Evolutionary conservation across 2,113 vertebrate species (phyloP), one percentile per base, ranked within the genome.

Genomic region (Panthera uncia): DNA sequence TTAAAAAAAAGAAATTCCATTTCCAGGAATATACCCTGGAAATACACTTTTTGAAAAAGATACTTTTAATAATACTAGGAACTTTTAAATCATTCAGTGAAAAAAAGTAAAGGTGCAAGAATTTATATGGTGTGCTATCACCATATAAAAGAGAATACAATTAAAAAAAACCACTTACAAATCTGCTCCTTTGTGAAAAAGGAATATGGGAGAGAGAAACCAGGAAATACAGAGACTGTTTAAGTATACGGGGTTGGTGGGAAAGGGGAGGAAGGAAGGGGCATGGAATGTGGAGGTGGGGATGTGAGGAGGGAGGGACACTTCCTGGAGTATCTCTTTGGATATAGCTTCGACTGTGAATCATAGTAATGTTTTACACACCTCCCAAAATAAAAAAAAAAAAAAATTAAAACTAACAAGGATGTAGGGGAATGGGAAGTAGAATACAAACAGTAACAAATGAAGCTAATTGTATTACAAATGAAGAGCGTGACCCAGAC

Each of bases 361-460:
- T 19, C 81, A 69, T 0, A 36, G 16, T 45, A 45, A 69, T 78
- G 29, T n/a, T 88, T 89, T 31, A 82, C 16, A 57, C 38, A 89
- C 38, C 71, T 85, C 61, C 69, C 25, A 10, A 82, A 95, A 85
- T 73, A 38, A 38, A 23, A 88, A 88, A 41, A 82, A 78, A 81
- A 57, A 78, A 81, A 61, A 78, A 81, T 57, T 45, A 78, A 90
- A 93, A 50, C 38, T 27, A 85, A 41, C 48, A 13, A 63, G 38
- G 66, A 74, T 76, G 11, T 50, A 7, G 14, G 13, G 23, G 21
- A 65, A 45, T n/a, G 4, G 15, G 41, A 80, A 80, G 33, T 81
- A 31, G 18, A 85, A 76, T 52, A 81, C 1, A n/a, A 27, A 96
- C 2, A 91, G 85, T 65, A 90, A 89, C 66, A 97, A 92, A 71